These are phyloP conservation scores for Cerastis leucographa DNA, from an alignment of 2,888 invertebrate species.

Conservation along the genomic window DNA sequence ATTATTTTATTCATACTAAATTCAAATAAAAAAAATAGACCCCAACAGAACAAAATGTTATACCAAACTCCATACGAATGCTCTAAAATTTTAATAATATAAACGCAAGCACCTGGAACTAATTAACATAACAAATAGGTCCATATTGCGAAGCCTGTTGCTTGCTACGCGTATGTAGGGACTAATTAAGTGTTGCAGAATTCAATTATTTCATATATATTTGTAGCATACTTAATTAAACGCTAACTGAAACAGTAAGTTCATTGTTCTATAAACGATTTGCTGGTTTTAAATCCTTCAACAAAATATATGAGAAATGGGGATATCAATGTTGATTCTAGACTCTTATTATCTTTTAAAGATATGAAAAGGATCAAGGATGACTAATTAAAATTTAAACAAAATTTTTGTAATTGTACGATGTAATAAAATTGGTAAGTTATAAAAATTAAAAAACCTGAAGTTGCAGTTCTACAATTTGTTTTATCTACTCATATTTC, in stretches of 20 bases:
- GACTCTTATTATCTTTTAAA: too few species aligned
- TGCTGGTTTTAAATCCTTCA: not conserved
- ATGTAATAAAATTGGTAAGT: too few species aligned
- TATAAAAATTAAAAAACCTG: too few species aligned
- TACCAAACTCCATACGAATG: not conserved
- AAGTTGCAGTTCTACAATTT: too few species aligned
- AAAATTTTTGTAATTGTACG: too few species aligned
- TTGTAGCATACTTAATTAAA: slow-evolving; percentile 22
- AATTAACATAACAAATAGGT: slow-evolving; percentile 28
- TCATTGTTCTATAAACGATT: not conserved
- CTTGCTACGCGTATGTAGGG: not conserved
- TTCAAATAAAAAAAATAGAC: too few species aligned
- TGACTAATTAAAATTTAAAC: too few species aligned
- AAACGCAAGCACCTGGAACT: slow-evolving; percentile 6
- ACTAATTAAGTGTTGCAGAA: slow-evolving; percentile 34
- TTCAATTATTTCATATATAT: not conserved
- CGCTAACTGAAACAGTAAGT: not conserved
- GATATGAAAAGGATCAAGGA: too few species aligned
- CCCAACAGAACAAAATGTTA: not conserved
- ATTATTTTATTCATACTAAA: too few species aligned
- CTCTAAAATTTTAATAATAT: slow-evolving; percentile 17
- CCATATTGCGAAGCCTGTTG: not conserved
- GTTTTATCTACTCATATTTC: not conserved
- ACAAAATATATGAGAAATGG: not conserved
- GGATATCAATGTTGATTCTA: not conserved